Percentiles rank a stretch among this genome's conserved stretches.
These are phyloP conservation scores for Phaenicophaeus curvirostris DNA, from an alignment of 2,797 vertebrate species.

Conservation along the genomic window DNA sequence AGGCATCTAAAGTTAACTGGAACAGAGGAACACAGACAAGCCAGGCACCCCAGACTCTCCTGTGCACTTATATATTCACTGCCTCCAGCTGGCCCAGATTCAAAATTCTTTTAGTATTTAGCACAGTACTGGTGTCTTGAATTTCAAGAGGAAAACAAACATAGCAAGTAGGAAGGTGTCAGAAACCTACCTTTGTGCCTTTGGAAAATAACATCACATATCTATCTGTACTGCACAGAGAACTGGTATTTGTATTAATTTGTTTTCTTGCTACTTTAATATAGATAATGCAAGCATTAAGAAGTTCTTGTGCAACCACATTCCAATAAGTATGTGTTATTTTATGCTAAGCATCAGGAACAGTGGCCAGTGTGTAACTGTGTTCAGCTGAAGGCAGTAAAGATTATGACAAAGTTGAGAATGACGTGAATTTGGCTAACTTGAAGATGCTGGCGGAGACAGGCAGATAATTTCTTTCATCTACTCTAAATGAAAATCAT, in stretches of 20 bases:
- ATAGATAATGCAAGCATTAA: not conserved
- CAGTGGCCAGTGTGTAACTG: not conserved
- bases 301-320: not conserved
- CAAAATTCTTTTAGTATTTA: not conserved
- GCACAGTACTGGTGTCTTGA: not conserved
- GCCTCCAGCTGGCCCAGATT: not conserved
- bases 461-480: not conserved
- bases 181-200: not conserved
- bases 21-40: not conserved
- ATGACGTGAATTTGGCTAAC: not conserved
- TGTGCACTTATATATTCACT: not conserved
- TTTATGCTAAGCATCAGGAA: not conserved
- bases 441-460: not conserved
- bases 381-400: not conserved
- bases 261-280: not conserved
- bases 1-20: not conserved
- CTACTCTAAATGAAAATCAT: not conserved
- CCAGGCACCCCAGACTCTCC: accelerated
- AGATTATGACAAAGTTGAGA: not conserved
- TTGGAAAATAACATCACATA: accelerated
- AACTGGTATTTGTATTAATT: not conserved
- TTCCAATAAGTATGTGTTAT: not conserved
- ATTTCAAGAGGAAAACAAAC: not conserved
- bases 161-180: not conserved
- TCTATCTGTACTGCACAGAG: not conserved